phyloP scores from a whole-genome alignment of 2,797 vertebrate genomes.

The Gymnothorax javanicus region DNA sequence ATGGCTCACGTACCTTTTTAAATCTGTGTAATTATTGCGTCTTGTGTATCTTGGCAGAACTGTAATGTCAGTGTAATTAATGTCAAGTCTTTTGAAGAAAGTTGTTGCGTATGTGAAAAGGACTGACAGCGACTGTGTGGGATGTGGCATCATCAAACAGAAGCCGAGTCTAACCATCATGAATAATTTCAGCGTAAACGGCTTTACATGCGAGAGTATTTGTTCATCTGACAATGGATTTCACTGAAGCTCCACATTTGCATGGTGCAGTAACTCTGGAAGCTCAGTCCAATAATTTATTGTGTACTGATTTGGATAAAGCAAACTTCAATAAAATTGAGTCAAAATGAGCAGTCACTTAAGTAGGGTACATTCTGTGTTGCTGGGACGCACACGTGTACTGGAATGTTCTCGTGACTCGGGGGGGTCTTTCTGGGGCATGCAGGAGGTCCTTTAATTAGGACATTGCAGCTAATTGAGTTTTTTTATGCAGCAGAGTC shows the following conservation, averaged over 20 bases:
- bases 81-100: background rate
- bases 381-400: background rate
- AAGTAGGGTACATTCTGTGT: background rate
- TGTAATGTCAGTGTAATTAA: background rate
- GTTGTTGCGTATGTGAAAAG: background rate
- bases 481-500: background rate
- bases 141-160: background rate
- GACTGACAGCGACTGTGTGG: background rate
- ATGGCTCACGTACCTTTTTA: background rate
- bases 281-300: background rate
- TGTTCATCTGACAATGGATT: background rate
- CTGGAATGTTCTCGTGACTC: background rate
- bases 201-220: background rate
- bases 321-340: background rate
- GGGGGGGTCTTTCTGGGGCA: conserved; percentile 5
- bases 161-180: background rate
- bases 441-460: conserved; percentile 2
- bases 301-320: background rate
- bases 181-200: background rate
- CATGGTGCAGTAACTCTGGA: background rate
- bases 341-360: background rate
- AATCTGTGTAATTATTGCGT: background rate
- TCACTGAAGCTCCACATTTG: background rate
- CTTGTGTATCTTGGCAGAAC: conserved; percentile 4
- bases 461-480: background rate